Base-by-base conservation (phyloP, 2,797 vertebrate species). In the Myotis planiceps region DNA sequence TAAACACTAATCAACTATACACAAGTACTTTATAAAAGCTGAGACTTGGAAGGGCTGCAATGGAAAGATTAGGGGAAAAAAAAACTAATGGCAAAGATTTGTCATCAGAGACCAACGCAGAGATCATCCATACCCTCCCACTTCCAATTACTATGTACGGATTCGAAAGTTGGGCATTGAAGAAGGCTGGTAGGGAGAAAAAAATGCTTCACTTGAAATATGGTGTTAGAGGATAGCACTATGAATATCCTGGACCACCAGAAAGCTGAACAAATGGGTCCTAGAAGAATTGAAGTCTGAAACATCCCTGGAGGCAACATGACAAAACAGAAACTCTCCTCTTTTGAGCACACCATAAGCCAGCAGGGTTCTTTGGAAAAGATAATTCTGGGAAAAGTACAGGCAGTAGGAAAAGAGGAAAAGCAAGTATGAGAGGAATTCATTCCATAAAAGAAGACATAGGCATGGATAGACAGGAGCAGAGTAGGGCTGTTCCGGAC, bases 11-110 rank as follows among this genome's bases (percentile, higher is more conserved):
- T 74, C 51, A 80, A 74, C 81, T 75, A 66, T 27, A 32, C 25
- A 90, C 42, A 96, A 85, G 47, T 9, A 84, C 42, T 49, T 85
- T 74, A 84, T 34, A 78, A 88, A 86, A 15, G 55, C 37, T 60
- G 53, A 60, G 53, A 60, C 10, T 60, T 60, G 55, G 37, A 60
- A n/a, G 55, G 37, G 16, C 37, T 60, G 37, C 55, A 80, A 42
- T n/a, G 27, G 5, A 42, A 42, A 19, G 37, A 60, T 21, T 42
- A 42, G 55, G 9, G 45, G 45, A 0, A 3, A n/a, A 60, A 27
- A 60, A 60, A 79, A 29, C 51, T 42, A 60, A 60, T 3, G 16
- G 37, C 27, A 60, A 60, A 42, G 16, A 60, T 80, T 39, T 60
- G 16, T 13, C 25, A 42, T 42, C 10, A 60, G 34, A 80, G 27